Evolutionary conservation across 2,113 vertebrate genomes (phyloP).

Genomic region (Prochilodus magdalenae): DNA sequence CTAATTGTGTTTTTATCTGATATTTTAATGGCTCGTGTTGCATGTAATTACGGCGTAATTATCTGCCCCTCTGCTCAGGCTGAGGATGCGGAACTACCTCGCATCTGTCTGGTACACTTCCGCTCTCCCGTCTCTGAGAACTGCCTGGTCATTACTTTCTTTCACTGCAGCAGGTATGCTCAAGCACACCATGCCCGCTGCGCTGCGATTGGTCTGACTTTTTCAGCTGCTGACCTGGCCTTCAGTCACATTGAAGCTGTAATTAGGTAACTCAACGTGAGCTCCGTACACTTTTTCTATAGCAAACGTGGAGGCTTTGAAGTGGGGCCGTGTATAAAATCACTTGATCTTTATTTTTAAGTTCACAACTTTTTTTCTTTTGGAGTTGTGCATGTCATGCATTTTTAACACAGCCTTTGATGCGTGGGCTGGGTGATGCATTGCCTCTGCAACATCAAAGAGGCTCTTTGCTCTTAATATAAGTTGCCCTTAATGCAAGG

Average conservation of each 20-base stretch:
- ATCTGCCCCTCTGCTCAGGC: slow-evolving; percentile 71
- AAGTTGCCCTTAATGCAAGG: slow-evolving; percentile 42
- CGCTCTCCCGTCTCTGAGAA: slow-evolving; percentile 43
- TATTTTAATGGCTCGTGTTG: slow-evolving; percentile 74
- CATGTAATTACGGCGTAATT: slow-evolving; percentile 76
- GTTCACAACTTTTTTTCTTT: slow-evolving; percentile 91
- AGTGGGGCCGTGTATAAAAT: slow-evolving; percentile 89
- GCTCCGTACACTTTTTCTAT: slow-evolving; percentile 1
- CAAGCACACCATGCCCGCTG: slow-evolving; percentile 43
- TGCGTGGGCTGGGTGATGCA: slow-evolving; percentile 91
- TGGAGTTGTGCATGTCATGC: slow-evolving; percentile 93
- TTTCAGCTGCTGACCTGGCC: neutral
- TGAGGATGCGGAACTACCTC: slow-evolving; percentile 58
- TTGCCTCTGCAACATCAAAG: slow-evolving; percentile 94
- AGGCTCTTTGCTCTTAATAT: slow-evolving; percentile 37
- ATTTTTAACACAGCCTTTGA: slow-evolving; percentile 98
- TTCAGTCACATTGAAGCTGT: neutral
- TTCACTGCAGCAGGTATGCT: slow-evolving; percentile 27
- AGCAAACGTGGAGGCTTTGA: slow-evolving; percentile 84
- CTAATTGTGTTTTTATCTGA: slow-evolving; percentile 68
- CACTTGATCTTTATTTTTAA: slow-evolving; percentile 93
- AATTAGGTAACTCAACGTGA: neutral
- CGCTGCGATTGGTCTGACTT: slow-evolving; percentile 17
- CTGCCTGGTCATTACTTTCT: slow-evolving; percentile 20
- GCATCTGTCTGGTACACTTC: slow-evolving; percentile 63